Percentiles rank a stretch among this genome's conserved stretches.
Conservation (phyloP, 2,113 vertebrate genomes). For the Melierax canorus region DNA sequence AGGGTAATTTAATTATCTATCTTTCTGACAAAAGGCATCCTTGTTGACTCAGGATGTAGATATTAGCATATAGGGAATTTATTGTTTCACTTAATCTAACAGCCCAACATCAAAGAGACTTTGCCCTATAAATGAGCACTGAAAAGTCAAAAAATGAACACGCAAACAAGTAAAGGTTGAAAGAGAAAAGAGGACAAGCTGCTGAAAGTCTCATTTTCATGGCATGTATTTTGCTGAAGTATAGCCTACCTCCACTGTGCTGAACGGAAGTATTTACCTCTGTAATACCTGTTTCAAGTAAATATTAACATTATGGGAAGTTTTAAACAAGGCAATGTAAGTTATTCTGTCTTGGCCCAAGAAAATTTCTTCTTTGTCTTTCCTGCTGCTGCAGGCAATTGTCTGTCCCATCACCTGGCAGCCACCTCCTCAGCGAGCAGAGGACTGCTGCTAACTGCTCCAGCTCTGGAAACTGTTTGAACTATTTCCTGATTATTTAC, state of each 20-base stretch:
- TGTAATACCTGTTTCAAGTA: background rate
- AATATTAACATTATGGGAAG: background rate
- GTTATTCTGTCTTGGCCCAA: background rate
- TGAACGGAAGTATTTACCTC: background rate
- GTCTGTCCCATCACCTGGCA: background rate
- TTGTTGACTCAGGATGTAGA: conserved; percentile 11
- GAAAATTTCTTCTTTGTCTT: background rate
- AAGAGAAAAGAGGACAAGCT: background rate
- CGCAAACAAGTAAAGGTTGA: background rate
- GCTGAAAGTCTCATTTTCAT: background rate
- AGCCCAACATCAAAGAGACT: background rate
- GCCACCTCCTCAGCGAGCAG: background rate
- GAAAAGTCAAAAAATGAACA: background rate
- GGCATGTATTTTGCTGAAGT: background rate
- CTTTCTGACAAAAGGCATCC: conserved; percentile 5
- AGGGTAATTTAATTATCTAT: conserved; percentile 42
- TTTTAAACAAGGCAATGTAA: background rate
- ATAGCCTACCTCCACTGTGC: background rate
- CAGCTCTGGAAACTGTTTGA: background rate
- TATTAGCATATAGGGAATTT: conserved; percentile 9
- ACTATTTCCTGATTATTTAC: background rate
- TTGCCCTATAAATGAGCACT: background rate
- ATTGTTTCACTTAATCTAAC: conserved; percentile 37
- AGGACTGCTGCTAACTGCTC: background rate
- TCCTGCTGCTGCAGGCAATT: background rate